A percentile compares a stretch with the other conserved stretches of the same genome.
Conservation (phyloP, 2,113 vertebrate species). For the Motacilla alba region DNA sequence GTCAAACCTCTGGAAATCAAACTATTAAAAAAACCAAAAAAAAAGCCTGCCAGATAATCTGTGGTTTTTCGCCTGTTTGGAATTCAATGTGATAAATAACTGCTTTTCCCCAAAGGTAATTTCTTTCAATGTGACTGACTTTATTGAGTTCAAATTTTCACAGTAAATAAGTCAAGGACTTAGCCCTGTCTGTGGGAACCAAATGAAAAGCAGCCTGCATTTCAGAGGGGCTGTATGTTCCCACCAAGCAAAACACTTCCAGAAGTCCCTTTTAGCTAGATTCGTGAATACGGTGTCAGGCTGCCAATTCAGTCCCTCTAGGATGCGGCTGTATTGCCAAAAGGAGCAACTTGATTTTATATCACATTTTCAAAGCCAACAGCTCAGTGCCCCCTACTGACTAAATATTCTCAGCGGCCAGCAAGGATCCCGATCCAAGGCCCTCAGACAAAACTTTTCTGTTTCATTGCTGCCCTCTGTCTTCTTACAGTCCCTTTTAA, state of each 20-base stretch:
- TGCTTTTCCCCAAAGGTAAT: background rate
- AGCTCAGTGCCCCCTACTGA: constrained; percentile 52
- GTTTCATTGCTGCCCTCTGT: background rate
- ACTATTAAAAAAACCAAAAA: background rate
- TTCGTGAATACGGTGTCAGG: background rate
- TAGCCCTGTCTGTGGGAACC: background rate
- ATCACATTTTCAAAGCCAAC: background rate
- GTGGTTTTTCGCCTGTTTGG: background rate
- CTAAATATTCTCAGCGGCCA: background rate
- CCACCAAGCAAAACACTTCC: background rate
- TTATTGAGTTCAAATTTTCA: background rate
- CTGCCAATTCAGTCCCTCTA: background rate
- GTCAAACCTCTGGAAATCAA: background rate
- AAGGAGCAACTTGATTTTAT: background rate
- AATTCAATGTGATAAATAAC: background rate
- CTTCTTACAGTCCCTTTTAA: background rate
- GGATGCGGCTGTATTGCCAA: background rate
- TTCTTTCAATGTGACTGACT: background rate
- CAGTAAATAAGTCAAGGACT: background rate
- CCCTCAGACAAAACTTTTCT: background rate
- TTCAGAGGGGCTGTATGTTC: background rate
- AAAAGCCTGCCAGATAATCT: background rate
- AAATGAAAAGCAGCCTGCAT: background rate
- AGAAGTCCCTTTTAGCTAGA: background rate
- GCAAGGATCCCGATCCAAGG: background rate